Evolutionary conservation across 2,797 vertebrate genomes (phyloP).

Genomic region (Dipus sagitta): DNA sequence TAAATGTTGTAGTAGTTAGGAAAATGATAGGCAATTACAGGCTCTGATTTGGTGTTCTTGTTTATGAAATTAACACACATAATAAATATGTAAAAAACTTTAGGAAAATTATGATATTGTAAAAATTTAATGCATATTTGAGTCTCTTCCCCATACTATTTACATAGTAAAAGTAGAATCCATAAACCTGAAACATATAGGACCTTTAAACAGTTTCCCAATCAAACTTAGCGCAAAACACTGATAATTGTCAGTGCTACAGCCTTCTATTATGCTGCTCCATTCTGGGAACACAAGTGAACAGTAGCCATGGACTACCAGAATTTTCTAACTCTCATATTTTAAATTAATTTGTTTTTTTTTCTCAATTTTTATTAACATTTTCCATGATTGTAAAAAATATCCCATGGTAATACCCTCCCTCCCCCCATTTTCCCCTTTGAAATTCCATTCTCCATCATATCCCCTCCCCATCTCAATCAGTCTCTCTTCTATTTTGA

Average conservation of each 20-base stretch:
- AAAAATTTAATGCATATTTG: background rate
- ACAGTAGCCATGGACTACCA: background rate
- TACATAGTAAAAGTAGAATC: background rate
- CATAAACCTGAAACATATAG: background rate
- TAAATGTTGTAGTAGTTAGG: background rate
- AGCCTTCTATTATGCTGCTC: background rate
- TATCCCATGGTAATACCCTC: too few species aligned
- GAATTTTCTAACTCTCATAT: too few species aligned
- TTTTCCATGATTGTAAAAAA: too few species aligned
- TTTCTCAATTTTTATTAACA: too few species aligned
- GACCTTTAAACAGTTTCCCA: background rate
- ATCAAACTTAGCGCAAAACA: rapidly evolving
- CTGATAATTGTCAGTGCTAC: background rate
- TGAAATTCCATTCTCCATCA: too few species aligned
- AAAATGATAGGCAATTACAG: background rate
- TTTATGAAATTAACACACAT: background rate
- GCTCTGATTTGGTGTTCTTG: background rate
- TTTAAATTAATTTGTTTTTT: background rate
- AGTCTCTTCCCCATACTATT: background rate
- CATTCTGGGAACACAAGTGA: too few species aligned
- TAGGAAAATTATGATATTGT: background rate
- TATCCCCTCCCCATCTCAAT: too few species aligned
- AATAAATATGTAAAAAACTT: background rate
- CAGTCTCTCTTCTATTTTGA: too few species aligned
- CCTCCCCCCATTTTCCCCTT: too few species aligned